A percentile compares a stretch with the other conserved stretches of the same genome.
phyloP scores from a whole-genome alignment of 2,113 vertebrate species.

The Plectropomus leopardus region DNA sequence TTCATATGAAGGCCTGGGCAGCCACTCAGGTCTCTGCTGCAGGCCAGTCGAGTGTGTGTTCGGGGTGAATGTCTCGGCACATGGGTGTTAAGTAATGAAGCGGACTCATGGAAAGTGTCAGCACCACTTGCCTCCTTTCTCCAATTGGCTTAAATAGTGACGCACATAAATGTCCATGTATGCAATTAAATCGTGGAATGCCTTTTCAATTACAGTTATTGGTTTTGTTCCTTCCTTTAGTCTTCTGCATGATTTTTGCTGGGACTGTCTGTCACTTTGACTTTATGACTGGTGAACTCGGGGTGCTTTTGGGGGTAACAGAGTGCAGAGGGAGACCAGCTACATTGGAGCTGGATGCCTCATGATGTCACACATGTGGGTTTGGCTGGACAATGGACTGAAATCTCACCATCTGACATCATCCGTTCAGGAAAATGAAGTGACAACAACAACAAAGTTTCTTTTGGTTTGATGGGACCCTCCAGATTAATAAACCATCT shows the following conservation, averaged over 20 bases:
- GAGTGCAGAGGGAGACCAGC: constrained; percentile 15
- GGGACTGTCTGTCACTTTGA: constrained; percentile 48
- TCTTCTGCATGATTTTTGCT: constrained; percentile 36
- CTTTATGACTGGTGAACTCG: constrained; percentile 45
- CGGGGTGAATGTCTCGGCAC: constrained; percentile 18
- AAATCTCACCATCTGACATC: constrained; percentile 44
- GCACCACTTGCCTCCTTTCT: constrained; percentile 41
- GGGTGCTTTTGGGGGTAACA: constrained; percentile 14
- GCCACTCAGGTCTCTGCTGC: constrained; percentile 25
- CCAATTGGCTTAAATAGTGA: constrained; percentile 67
- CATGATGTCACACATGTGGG: constrained; percentile 51
- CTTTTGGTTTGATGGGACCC: constrained; percentile 33
- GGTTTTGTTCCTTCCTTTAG: constrained; percentile 61
- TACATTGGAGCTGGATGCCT: constrained; percentile 23
- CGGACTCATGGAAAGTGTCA: constrained; percentile 76
- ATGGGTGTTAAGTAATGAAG: constrained; percentile 63
- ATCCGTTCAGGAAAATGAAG: constrained; percentile 60
- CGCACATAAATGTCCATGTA: constrained; percentile 76
- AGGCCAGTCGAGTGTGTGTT: constrained; percentile 10
- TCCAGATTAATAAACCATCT: constrained; percentile 46
- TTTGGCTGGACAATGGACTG: constrained; percentile 54
- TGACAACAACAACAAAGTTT: constrained; percentile 57
- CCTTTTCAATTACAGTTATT: constrained; percentile 65
- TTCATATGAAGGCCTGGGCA: constrained; percentile 51
- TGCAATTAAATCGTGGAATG: constrained; percentile 74